These are phyloP conservation scores for Trachymyrmex cornetzi DNA, from an alignment of 1,140 invertebrate genomes.

Conservation along the genomic window DNA sequence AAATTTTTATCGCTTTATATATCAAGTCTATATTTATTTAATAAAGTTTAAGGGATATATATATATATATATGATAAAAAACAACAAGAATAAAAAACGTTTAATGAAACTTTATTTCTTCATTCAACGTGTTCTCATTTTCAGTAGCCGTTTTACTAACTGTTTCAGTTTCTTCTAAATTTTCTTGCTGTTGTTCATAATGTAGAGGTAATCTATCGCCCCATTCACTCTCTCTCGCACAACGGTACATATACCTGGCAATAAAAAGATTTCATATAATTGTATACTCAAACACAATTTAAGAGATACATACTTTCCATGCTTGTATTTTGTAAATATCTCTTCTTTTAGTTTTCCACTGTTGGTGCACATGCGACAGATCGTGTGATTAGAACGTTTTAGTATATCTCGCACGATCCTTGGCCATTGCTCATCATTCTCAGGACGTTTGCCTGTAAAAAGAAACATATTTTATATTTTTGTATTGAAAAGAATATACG, in stretches of 20 bases:
- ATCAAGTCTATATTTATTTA: neutral
- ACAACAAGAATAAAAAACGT: constrained; percentile 27
- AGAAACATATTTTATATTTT: neutral
- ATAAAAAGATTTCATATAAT: constrained; percentile 56
- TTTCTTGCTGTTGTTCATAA: constrained; percentile 65
- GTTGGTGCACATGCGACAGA: constrained; percentile 93
- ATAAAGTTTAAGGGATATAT: neutral
- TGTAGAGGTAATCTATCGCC: constrained; percentile 91
- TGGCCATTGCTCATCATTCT: constrained; percentile 90
- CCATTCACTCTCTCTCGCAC: constrained; percentile 90
- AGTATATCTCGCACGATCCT: constrained; percentile 91
- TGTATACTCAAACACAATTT: constrained; percentile 31
- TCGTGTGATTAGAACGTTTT: constrained; percentile 89
- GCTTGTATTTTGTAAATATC: constrained; percentile 91
- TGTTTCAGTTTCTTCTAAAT: neutral
- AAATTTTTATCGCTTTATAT: constrained; percentile 4
- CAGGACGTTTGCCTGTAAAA: constrained; percentile 83
- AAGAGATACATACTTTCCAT: constrained; percentile 88
- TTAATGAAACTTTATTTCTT: constrained; percentile 47
- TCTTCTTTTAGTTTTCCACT: constrained; percentile 92
- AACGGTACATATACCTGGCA: constrained; percentile 89
- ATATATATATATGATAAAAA: neutral
- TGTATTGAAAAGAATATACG: neutral
- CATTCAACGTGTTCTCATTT: constrained; percentile 17
- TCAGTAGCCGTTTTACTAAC: neutral